Conservation (phyloP, 2,113 vertebrate species). For the Nansenia antarctica region DNA sequence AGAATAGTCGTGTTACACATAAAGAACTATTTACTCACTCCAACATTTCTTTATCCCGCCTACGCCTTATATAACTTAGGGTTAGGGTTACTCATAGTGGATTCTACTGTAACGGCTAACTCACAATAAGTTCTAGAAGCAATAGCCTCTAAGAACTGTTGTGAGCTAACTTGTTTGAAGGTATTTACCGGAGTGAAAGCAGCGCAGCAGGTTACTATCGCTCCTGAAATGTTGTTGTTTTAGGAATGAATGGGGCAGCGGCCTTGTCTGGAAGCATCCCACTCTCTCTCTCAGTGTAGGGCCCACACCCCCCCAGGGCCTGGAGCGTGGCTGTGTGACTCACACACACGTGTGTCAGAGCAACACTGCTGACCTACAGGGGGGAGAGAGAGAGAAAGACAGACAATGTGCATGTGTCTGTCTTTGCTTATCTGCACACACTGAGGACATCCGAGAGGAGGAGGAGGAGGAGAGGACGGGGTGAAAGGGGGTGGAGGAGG, state of each 20-base stretch:
- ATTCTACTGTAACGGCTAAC: too few species aligned
- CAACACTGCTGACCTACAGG: neutral
- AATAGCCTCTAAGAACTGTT: neutral
- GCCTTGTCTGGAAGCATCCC: neutral
- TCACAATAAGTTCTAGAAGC: too few species aligned
- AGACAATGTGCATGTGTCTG: neutral
- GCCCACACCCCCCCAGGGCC: neutral
- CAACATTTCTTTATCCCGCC: too few species aligned
- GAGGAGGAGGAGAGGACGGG: neutral
- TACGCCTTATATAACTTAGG: too few species aligned
- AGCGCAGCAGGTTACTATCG: neutral
- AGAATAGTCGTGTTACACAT: neutral
- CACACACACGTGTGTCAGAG: neutral
- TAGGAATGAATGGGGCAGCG: neutral
- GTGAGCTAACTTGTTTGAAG: neutral
- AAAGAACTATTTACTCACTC: too few species aligned
- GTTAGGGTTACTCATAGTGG: too few species aligned
- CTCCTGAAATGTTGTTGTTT: slow-evolving; percentile 26
- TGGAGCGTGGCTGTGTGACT: neutral
- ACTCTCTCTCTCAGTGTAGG: neutral
- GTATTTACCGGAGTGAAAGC: too few species aligned
- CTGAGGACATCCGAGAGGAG: neutral
- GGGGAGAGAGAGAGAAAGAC: neutral
- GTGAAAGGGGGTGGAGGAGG: neutral
- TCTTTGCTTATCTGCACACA: neutral